phyloP scores from a whole-genome alignment of 2,888 invertebrate genomes.

The Mamestra brassicae region DNA sequence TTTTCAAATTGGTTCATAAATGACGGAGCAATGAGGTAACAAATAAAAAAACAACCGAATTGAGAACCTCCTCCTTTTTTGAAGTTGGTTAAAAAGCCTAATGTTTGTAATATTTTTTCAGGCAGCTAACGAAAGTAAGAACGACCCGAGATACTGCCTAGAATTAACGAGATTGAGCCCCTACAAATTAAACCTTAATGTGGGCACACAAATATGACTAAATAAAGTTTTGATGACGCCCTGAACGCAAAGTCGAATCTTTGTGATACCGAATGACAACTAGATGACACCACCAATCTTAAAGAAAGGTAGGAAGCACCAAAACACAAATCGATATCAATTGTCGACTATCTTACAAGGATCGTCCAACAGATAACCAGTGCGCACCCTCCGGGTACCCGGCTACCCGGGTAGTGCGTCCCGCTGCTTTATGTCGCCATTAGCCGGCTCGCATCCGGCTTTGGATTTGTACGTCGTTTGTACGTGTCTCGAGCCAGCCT shows the following conservation, averaged over 20 bases:
- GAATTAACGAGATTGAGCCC: no score
- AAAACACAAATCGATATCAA: constrained; percentile 71
- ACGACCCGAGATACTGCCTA: no score
- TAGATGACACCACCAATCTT: background rate
- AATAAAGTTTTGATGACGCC: background rate
- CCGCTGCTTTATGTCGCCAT: constrained; percentile 85
- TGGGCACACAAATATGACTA: no score
- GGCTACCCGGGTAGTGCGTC: constrained; percentile 72
- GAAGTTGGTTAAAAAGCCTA: no score
- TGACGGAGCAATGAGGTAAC: no score
- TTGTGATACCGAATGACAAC: background rate
- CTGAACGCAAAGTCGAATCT: background rate
- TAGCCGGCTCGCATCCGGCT: constrained; percentile 82
- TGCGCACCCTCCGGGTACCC: constrained; percentile 68
- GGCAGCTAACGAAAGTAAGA: no score
- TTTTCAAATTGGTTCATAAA: no score
- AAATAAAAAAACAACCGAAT: no score
- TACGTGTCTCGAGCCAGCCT: constrained; percentile 82
- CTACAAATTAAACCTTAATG: no score
- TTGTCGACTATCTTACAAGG: constrained; percentile 61
- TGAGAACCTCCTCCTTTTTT: no score
- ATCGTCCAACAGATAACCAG: constrained; percentile 84
- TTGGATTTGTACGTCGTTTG: constrained; percentile 85
- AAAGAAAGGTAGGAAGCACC: constrained; percentile 24
- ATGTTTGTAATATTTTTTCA: no score